These are phyloP conservation scores for Elymnias hypermnestra DNA, from an alignment of 1,140 invertebrate genomes.

Conservation along the genomic window DNA sequence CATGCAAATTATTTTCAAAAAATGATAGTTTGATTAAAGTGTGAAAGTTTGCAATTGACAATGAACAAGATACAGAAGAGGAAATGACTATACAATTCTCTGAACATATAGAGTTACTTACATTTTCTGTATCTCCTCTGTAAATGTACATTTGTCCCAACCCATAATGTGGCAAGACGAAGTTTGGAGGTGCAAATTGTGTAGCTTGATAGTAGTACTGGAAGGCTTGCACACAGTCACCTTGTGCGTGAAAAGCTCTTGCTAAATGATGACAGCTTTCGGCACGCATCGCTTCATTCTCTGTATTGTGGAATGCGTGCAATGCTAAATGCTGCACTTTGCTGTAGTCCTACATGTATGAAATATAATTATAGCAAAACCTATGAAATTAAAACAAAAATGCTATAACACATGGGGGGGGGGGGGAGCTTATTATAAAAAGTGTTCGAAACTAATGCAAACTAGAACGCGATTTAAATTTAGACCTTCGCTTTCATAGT, in stretches of 20 bases:
- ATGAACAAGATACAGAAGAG: too few species aligned
- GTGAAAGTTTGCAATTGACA: too few species aligned
- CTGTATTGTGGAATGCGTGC: slow-evolving; percentile 98
- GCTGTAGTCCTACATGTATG: slow-evolving; percentile 84
- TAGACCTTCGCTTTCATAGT: too few species aligned
- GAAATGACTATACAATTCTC: too few species aligned
- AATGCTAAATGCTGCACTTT: slow-evolving; percentile 97
- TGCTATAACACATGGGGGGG: too few species aligned
- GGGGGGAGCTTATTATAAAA: too few species aligned
- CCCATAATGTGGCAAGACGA: slow-evolving; percentile 98
- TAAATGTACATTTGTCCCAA: slow-evolving; percentile 99
- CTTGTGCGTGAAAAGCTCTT: slow-evolving; percentile 95
- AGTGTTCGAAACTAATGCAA: too few species aligned
- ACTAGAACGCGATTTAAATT: too few species aligned
- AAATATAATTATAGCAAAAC: not conserved
- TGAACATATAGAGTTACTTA: too few species aligned
- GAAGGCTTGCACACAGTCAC: slow-evolving; percentile 98
- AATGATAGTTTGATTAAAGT: too few species aligned
- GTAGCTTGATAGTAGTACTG: slow-evolving; percentile 99
- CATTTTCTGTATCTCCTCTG: slow-evolving; percentile 97
- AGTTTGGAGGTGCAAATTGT: slow-evolving; percentile 95
- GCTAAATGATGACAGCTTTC: slow-evolving; percentile 99
- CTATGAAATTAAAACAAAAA: too few species aligned
- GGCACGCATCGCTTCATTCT: slow-evolving; percentile 98
- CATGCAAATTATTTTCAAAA: too few species aligned